These are phyloP conservation scores for Andrena trimmerana DNA, from an alignment of 2,888 invertebrate genomes.

Conservation along the genomic window DNA sequence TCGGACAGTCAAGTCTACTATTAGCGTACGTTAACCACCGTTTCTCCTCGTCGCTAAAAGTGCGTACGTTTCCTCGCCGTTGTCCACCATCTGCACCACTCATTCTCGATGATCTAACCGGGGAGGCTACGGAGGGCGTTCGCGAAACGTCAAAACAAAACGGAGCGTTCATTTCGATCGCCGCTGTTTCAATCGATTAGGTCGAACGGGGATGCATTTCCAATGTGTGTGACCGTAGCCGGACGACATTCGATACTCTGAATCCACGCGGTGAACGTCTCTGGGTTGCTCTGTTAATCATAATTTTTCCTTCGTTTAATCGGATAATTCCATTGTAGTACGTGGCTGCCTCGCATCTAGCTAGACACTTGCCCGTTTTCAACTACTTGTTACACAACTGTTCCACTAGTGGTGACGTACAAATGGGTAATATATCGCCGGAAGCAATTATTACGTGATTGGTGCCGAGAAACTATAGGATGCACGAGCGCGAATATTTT, in stretches of 20 bases:
- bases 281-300: neutral
- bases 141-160: constrained; percentile 2
- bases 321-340: neutral
- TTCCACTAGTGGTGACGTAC: constrained; percentile 26
- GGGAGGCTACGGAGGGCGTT: neutral
- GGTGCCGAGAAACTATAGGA: constrained; percentile 31
- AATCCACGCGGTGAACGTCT: neutral
- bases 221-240: neutral
- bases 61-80: constrained; percentile 17
- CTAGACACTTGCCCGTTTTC: neutral
- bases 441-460: constrained; percentile 57
- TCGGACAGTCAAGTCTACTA: constrained; percentile 34
- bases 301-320: constrained; percentile 13
- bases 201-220: neutral
- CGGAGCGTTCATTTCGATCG: neutral
- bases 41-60: neutral
- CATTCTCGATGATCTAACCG: neutral
- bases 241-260: neutral
- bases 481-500: constrained; percentile 57
- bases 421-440: constrained; percentile 28
- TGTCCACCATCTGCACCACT: neutral
- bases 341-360: neutral
- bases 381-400: constrained; percentile 21
- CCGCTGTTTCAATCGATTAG: constrained; percentile 12
- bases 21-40: constrained; percentile 15